Conservation (phyloP, 2,797 vertebrate species). For the Picus viridis region DNA sequence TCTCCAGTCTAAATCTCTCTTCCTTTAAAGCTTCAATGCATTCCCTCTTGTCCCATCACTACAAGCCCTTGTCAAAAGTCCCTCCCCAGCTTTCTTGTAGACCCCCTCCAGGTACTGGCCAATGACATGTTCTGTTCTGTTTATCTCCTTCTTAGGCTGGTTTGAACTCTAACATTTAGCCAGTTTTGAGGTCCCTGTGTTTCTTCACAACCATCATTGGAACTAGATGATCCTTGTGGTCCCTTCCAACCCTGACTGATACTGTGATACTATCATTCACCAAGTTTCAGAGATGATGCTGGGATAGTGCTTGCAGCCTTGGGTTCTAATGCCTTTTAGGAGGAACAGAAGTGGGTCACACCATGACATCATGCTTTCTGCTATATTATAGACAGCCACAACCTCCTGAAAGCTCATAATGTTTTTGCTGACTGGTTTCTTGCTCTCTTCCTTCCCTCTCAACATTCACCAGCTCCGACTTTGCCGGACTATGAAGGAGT, state of each 20-base stretch:
- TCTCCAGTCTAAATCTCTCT: too few relatives aligned
- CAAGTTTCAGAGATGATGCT: background rate
- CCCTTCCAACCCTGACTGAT: too few relatives aligned
- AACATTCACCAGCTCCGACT: constrained; percentile 86
- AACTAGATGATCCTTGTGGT: too few relatives aligned
- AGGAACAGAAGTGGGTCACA: background rate
- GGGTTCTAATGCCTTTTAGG: background rate
- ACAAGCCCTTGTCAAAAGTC: too few relatives aligned
- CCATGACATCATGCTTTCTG: background rate
- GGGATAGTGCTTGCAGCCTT: background rate
- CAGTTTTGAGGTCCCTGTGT: background rate
- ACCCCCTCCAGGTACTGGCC: too few relatives aligned
- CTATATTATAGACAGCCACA: background rate
- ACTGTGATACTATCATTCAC: background rate
- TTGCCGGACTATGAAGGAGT: constrained; percentile 95
- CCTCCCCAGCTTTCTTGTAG: too few relatives aligned
- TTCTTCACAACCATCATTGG: background rate
- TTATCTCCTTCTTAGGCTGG: background rate
- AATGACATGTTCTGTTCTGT: background rate
- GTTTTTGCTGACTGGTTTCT: constrained; percentile 28
- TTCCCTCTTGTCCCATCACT: too few relatives aligned
- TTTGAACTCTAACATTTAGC: background rate
- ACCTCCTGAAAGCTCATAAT: background rate
- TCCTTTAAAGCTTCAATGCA: too few relatives aligned
- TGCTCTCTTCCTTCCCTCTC: background rate